These are phyloP conservation scores for Clunio marinus DNA, from an alignment of 2,888 invertebrate genomes.

Conservation along the genomic window DNA sequence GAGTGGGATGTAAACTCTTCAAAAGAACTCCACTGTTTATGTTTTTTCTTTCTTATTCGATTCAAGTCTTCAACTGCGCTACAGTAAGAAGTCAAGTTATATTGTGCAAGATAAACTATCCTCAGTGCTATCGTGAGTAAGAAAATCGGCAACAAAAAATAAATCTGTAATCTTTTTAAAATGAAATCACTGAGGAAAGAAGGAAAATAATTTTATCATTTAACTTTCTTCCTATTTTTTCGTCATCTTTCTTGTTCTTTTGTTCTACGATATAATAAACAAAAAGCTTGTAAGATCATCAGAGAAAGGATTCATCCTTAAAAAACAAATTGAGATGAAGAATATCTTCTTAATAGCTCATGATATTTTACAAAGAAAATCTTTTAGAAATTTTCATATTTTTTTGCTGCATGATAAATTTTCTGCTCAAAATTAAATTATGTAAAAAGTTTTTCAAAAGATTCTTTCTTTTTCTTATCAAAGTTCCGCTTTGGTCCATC, in stretches of 20 bases:
- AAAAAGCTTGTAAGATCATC: neutral
- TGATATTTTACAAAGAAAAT: neutral
- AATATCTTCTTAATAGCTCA: conserved; percentile 8
- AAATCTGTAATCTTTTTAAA: conserved; percentile 16
- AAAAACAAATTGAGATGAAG: neutral
- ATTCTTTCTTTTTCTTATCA: neutral
- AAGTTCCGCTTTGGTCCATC: neutral
- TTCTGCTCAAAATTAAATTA: conserved; percentile 5
- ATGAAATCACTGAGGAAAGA: neutral
- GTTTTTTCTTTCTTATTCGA: neutral
- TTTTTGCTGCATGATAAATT: neutral
- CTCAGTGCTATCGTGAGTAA: too few relatives aligned
- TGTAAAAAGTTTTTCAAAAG: neutral
- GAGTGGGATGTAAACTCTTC: neutral
- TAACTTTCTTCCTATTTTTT: neutral
- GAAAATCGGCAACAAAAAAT: neutral
- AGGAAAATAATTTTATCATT: conserved; percentile 17
- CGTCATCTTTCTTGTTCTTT: neutral
- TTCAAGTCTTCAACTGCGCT: neutral
- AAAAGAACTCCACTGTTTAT: neutral
- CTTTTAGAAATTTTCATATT: neutral
- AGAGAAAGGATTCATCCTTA: too few relatives aligned
- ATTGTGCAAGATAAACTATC: neutral
- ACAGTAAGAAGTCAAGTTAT: neutral
- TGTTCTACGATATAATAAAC: neutral